phyloP scores from a whole-genome alignment of 2,113 vertebrate genomes.

The Hippotragus niger region DNA sequence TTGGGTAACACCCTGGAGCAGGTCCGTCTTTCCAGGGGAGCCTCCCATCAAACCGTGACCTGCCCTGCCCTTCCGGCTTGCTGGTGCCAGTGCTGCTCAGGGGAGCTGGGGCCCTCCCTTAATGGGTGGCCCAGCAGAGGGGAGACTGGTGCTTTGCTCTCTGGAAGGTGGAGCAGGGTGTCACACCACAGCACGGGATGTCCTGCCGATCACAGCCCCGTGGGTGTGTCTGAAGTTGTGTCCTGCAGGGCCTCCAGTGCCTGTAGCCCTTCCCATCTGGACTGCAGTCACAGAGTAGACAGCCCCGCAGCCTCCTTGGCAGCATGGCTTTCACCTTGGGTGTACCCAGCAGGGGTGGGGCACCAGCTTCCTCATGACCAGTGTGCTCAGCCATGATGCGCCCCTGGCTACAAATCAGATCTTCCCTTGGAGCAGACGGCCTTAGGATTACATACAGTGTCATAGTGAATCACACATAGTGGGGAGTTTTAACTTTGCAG shows the following conservation, averaged over 20 bases:
- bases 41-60: too few species aligned
- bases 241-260: fast-evolving
- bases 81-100: background rate
- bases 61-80: background rate
- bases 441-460: background rate
- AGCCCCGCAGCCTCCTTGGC: fast-evolving
- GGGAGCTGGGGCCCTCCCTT: background rate
- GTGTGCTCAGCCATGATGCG: background rate
- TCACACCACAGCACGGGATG: background rate
- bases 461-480: background rate
- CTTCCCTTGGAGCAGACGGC: background rate
- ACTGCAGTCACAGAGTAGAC: background rate
- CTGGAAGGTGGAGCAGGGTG: background rate
- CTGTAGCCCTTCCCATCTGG: background rate
- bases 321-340: background rate
- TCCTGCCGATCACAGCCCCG: background rate
- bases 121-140: background rate
- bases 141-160: background rate
- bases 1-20: background rate
- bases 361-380: fast-evolving
- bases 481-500: background rate
- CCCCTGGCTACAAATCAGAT: background rate
- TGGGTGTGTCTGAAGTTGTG: background rate
- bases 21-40: background rate
- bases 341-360: background rate